Evolutionary conservation across 2,888 invertebrate species (phyloP), one percentile per base, ranked within the genome.

Genomic region (Himalopsyche kuldschensis): DNA sequence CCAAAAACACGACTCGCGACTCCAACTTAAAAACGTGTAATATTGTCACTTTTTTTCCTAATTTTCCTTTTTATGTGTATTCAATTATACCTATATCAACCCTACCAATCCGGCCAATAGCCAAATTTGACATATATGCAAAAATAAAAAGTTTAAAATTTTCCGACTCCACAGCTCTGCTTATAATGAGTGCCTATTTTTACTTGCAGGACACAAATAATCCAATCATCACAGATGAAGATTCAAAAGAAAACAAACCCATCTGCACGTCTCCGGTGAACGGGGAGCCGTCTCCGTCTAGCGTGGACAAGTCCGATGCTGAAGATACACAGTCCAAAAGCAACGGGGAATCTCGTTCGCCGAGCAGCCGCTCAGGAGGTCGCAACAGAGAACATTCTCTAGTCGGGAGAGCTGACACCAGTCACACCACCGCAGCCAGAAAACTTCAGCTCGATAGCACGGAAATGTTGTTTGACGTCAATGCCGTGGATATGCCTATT

Each of bases 221-320:
- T 87, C 88, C 88, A 77, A 82, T 81, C 17, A 90, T 91, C 85
- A 92, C 92, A 0, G 92, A 92, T 87, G 92, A 92, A 86, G 92
- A 92, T 86, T 91, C 89, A 0, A 92, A 92, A 85, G 92, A 92
- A 89, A 92, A 92, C 88, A 91, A 92, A 87, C 91, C 91, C 10
- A 90, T 91, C 63, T 91, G 91, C 24, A 91, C 91, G 8, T 91
- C 92, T 3, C 88, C 91, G 4, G 89, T 89, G 5, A 91, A 90
- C 87, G 90, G 90, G 11, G 17, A 88, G 17, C 46, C 78, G 5
- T 35, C 90, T 0, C 90, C 90, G 4, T 41, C 75, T 6, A 81
- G 75, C 46, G 41, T 47, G 4, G 84, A 80, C 11, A 82, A 69
- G 20, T 69, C 69, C 4, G 69, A 69, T 27, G 48, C 30, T 0